phyloP scores from a whole-genome alignment of 2,888 invertebrate species.

The Acanthosepion esculentum region DNA sequence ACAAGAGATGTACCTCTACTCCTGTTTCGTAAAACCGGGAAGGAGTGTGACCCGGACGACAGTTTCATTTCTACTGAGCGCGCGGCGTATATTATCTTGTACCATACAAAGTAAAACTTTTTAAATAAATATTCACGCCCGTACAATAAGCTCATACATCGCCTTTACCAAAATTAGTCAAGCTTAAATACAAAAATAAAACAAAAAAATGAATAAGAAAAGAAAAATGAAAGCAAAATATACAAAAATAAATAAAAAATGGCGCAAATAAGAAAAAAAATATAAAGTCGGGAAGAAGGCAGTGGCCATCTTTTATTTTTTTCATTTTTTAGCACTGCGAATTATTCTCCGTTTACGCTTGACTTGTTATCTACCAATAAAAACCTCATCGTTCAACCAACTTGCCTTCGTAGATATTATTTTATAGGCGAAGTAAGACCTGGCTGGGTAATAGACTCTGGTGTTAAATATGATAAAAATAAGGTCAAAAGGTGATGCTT shows the following conservation, averaged over 20 bases:
- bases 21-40: too few relatives aligned
- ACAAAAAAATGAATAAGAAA: neutral
- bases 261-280: neutral
- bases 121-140: neutral
- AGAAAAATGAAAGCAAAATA: neutral
- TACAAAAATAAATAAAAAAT: neutral
- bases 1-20: too few relatives aligned
- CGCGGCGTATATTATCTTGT: too few relatives aligned
- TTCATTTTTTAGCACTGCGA: neutral
- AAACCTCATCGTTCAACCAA: too few relatives aligned
- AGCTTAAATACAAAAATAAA: neutral
- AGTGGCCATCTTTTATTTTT: neutral
- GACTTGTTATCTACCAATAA: neutral
- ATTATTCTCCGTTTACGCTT: neutral
- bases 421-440: too few relatives aligned
- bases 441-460: too few relatives aligned
- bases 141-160: neutral
- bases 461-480: too few relatives aligned
- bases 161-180: neutral
- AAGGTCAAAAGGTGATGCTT: too few relatives aligned
- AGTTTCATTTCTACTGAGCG: too few relatives aligned
- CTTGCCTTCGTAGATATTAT: too few relatives aligned
- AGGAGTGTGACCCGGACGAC: too few relatives aligned
- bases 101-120: too few relatives aligned
- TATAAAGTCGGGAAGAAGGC: neutral